Conservation (phyloP, 2,888 invertebrate species). For the Harpalus rufipes region DNA sequence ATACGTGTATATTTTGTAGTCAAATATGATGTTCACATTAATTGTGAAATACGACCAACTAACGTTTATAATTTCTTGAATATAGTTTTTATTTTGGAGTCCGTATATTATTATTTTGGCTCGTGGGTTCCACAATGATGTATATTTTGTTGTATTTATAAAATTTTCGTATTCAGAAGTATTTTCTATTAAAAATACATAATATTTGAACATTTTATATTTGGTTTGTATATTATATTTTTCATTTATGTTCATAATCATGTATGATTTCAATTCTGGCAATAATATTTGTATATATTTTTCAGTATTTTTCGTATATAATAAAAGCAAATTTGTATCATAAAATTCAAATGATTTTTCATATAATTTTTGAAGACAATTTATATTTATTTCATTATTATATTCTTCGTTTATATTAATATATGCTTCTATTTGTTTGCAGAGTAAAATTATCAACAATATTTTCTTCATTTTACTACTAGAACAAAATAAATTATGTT, state of each 20-base stretch:
- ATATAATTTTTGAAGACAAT: background rate
- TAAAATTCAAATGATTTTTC: background rate
- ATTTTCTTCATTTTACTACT: too few relatives aligned
- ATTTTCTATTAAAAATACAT: constrained; percentile 4
- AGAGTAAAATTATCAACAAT: too few relatives aligned
- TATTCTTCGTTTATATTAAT: background rate
- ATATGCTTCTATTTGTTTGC: too few relatives aligned
- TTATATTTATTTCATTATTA: background rate
- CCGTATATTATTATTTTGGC: background rate
- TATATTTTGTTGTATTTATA: constrained; percentile 8
- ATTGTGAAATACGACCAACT: background rate
- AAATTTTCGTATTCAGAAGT: background rate
- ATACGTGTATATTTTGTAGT: background rate
- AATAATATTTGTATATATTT: background rate
- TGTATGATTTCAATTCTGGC: background rate
- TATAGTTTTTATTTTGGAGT: background rate
- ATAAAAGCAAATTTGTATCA: background rate
- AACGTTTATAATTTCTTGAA: background rate
- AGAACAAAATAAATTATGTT: too few relatives aligned
- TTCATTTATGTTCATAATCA: constrained; percentile 6
- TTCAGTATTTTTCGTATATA: background rate
- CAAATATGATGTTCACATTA: background rate
- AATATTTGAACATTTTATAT: background rate
- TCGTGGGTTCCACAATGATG: constrained; percentile 1
- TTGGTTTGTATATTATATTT: background rate